Base-by-base conservation (phyloP, 2,888 invertebrate genomes). In the Aphidius colemani region DNA sequence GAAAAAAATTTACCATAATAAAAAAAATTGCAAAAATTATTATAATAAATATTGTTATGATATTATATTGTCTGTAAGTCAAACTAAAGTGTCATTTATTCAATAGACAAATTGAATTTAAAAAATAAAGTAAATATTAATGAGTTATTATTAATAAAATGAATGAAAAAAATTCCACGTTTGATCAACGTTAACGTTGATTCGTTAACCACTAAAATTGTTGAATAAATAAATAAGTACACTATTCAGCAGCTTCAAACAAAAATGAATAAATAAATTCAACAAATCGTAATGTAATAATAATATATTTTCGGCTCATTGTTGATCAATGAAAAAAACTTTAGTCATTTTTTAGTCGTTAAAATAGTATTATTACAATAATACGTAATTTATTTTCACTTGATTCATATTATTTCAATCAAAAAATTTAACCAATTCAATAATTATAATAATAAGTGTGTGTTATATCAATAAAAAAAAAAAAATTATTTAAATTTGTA, bases 291-390 rank as follows among this genome's bases (percentile, higher is more conserved):
- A 11, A 13, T 51, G 40, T 40, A 61, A 61, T 59, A 49, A 75
- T 68, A 70, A 30, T 76, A 75, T 79, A 79, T 78, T 77, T 77
- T 76, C 70, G 70, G 74, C 65, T 76, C 78, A 76, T 80, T 78
- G 79, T 80, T 79, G 78, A 80, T 72, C 79, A 73, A 78, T 76
- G 77, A 75, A 71, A 71, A 71, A 75, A 74, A 30, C 30, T 30
- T 30, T 30, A 30, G 30, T 30, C 30, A 30, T 68, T 71, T 67
- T 66, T 58, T 75, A 71, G 69, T 45, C 57, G 46, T 57, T 69
- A 69, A 63, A 68, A 70, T 74, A 75, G 70, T 73, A 75, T 73
- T 74, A 73, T 74, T 72, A 72, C 53, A 44, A 66, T 63, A 65
- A 49, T 64, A 55, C 60, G 53, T 69, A 60, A 71, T 67, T 73